These are phyloP conservation scores for Anguilla anguilla DNA, from an alignment of 2,797 vertebrate species.

Conservation along the genomic window DNA sequence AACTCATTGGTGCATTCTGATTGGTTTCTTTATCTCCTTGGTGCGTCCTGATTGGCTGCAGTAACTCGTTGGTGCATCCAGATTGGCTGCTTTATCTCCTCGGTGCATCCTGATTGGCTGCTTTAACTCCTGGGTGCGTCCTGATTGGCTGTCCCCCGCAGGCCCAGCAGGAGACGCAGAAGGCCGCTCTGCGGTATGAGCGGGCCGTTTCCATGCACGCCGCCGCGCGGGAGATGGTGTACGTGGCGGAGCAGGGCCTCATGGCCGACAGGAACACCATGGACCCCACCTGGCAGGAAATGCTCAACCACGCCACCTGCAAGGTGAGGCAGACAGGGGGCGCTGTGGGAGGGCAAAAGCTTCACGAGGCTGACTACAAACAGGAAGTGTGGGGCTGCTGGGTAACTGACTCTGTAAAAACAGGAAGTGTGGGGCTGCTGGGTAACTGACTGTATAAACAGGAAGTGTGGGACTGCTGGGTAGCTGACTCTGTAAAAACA, in stretches of 20 bases:
- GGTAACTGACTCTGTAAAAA: no score
- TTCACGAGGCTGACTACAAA: no score
- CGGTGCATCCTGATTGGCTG: conserved; percentile 41
- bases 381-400: no score
- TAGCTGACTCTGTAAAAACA: no score
- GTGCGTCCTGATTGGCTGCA: conserved; percentile 19
- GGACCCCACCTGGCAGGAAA: conserved; percentile 94
- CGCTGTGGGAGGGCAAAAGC: not conserved
- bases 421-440: no score
- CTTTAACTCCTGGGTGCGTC: conserved; percentile 18
- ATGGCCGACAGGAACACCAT: conserved; percentile 85
- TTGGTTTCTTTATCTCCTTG: conserved; percentile 7
- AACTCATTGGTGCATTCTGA: conserved; percentile 25
- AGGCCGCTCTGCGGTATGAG: conserved; percentile 85
- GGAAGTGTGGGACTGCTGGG: no score
- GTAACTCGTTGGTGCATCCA: not conserved
- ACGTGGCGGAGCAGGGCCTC: conserved; percentile 90
- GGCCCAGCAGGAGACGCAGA: conserved; percentile 93
- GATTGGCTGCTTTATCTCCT: conserved; percentile 21
- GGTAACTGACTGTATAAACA: no score
- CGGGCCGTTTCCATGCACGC: conserved; percentile 90
- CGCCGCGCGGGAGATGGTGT: conserved; percentile 91
- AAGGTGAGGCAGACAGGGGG: conserved; percentile 69
- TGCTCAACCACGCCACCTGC: conserved; percentile 89
- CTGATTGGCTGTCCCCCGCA: conserved; percentile 53